These are phyloP conservation scores for Pseudopleuronectes americanus DNA, from an alignment of 2,797 vertebrate genomes.

Conservation along the genomic window DNA sequence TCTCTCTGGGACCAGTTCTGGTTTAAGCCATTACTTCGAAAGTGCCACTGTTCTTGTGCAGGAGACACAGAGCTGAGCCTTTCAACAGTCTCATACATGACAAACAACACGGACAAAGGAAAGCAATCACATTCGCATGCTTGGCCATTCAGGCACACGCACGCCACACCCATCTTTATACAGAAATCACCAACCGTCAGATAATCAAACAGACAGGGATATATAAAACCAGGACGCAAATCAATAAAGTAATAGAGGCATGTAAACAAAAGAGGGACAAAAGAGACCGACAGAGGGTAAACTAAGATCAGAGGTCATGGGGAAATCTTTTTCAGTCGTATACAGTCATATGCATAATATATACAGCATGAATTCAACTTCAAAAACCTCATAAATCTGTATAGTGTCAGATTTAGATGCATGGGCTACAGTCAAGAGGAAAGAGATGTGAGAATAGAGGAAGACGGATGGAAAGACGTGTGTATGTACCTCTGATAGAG, in stretches of 20 bases:
- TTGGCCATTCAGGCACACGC: constrained; percentile 24
- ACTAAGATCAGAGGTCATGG: constrained; percentile 13
- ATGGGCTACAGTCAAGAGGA: constrained; percentile 3
- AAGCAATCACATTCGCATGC: constrained; percentile 33
- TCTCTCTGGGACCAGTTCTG: not conserved
- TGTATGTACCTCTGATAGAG: constrained; percentile 91
- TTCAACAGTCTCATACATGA: not conserved
- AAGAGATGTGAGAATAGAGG: constrained; percentile 17
- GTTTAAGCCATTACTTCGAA: not conserved
- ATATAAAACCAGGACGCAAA: constrained; percentile 34
- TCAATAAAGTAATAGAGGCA: constrained; percentile 55
- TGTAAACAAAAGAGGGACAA: constrained; percentile 22
- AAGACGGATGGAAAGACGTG: constrained; percentile 6
- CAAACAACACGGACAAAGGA: constrained; percentile 25
- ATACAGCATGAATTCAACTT: not conserved
- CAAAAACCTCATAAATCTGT: not conserved
- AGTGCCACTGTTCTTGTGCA: not conserved
- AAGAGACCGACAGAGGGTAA: constrained; percentile 5
- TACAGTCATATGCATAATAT: no score
- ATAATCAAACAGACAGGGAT: constrained; percentile 58
- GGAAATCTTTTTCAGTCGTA: not conserved
- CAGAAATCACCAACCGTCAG: constrained; percentile 48
- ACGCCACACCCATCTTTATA: constrained; percentile 33
- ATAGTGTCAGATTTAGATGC: not conserved
- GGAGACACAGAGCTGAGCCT: constrained; percentile 13